Conservation (phyloP, 2,113 vertebrate species). For the Ahaetulla prasina region DNA sequence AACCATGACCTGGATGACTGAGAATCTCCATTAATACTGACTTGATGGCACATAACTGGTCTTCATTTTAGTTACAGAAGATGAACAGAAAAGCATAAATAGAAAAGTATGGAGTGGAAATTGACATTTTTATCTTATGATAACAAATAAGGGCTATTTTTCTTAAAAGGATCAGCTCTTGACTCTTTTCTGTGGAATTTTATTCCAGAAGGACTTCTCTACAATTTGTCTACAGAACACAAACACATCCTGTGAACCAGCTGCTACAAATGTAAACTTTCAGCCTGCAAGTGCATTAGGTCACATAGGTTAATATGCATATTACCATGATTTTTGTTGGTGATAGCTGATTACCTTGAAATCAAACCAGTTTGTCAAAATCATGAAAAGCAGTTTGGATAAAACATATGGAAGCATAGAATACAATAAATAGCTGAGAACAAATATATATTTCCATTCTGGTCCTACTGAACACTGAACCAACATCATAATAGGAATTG, state of each 20-base stretch:
- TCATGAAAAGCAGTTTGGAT: neutral
- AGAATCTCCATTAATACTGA: neutral
- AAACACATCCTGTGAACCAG: neutral
- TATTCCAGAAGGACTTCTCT: neutral
- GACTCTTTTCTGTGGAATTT: neutral
- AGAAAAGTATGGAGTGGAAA: neutral
- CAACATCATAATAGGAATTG: neutral
- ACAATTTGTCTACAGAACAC: neutral
- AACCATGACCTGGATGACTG: too few species aligned
- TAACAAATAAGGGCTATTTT: neutral
- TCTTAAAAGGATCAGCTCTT: neutral
- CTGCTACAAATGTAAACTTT: neutral
- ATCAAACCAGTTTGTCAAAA: neutral
- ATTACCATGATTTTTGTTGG: neutral
- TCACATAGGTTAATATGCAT: neutral
- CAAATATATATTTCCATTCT: neutral
- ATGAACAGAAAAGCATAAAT: neutral
- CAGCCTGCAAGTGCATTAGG: neutral
- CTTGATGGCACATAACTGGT: neutral
- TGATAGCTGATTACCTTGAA: neutral
- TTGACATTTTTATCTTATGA: neutral
- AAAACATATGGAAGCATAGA: neutral
- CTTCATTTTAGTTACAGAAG: neutral
- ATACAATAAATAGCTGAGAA: neutral
- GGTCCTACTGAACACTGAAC: neutral